A percentile compares a stretch with the other conserved stretches of the same genome.
These are phyloP conservation scores for Hypomesus transpacificus DNA, from an alignment of 2,113 vertebrate species.

Conservation along the genomic window DNA sequence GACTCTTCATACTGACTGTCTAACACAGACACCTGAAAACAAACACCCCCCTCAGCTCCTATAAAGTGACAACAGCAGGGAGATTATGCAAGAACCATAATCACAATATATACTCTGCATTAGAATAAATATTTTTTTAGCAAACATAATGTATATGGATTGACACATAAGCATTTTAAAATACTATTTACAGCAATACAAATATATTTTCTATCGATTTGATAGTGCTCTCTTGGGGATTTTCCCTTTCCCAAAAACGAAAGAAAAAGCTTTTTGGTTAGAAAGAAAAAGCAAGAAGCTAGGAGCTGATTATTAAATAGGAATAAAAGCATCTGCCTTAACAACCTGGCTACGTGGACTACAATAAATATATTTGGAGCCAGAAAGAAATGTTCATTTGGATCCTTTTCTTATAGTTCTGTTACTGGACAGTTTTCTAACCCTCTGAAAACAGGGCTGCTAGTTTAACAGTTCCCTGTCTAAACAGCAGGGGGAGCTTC, in stretches of 20 bases:
- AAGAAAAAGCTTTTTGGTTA: conserved; percentile 16
- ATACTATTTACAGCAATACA: conserved; percentile 41
- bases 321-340: too few species aligned
- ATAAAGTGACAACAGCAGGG: conserved; percentile 43
- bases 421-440: too few species aligned
- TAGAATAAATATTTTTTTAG: conserved; percentile 14
- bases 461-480: not conserved
- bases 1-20: not conserved
- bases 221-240: conserved; percentile 13
- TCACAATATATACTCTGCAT: conserved; percentile 8
- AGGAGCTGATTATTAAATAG: too few species aligned
- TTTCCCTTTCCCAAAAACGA: not conserved
- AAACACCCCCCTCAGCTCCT: not conserved
- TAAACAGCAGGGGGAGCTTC: not conserved
- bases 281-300: conserved; percentile 3
- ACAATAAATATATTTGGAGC: not conserved
- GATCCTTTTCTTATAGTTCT: not conserved
- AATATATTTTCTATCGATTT: conserved; percentile 46
- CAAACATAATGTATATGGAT: conserved; percentile 20
- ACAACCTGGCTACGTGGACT: too few species aligned
- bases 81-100: conserved; percentile 30
- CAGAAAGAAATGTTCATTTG: not conserved
- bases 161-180: conserved; percentile 36
- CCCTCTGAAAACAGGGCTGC: too few species aligned
- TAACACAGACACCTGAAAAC: conserved; percentile 10